Conservation (phyloP, 2,113 vertebrate genomes). For the Oryzias melastigma region DNA sequence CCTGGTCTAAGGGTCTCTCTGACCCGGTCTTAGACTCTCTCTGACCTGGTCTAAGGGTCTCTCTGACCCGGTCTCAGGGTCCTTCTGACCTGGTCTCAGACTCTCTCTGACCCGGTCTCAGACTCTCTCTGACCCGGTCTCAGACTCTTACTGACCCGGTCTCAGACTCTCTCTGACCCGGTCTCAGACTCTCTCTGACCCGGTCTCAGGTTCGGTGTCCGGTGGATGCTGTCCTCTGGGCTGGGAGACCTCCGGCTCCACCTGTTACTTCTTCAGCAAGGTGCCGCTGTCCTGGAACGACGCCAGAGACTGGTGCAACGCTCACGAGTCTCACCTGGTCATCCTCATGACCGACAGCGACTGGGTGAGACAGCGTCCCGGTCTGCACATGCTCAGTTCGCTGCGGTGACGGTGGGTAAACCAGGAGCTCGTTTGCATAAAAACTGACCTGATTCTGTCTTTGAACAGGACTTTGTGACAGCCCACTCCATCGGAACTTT, state of each 20-base stretch:
- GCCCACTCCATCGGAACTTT: fast-evolving
- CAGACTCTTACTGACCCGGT: too few species aligned
- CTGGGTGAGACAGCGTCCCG: slow-evolving; percentile 51
- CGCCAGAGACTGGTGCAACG: slow-evolving; percentile 54
- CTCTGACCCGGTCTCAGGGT: too few species aligned
- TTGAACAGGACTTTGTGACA: slow-evolving; percentile 43
- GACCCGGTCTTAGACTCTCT: too few species aligned
- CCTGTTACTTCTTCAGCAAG: slow-evolving; percentile 46
- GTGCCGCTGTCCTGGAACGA: slow-evolving; percentile 4
- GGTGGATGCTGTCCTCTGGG: slow-evolving; percentile 45
- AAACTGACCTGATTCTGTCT: neutral
- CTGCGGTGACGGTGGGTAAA: neutral
- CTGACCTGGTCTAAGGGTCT: too few species aligned
- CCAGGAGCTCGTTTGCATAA: neutral
- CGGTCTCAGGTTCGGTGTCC: neutral
- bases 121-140: too few species aligned
- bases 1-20: too few species aligned
- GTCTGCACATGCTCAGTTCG: neutral
- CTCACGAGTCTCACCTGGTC: slow-evolving; percentile 51
- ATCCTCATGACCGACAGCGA: slow-evolving; percentile 36
- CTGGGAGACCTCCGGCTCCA: neutral
- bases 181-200: neutral
- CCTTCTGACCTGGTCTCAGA: too few species aligned
- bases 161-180: slow-evolving; percentile 12
- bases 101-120: too few species aligned